A percentile compares a stretch with the other conserved stretches of the same genome.
phyloP scores from a whole-genome alignment of 2,888 invertebrate species.

The Epistrophe eligans region DNA sequence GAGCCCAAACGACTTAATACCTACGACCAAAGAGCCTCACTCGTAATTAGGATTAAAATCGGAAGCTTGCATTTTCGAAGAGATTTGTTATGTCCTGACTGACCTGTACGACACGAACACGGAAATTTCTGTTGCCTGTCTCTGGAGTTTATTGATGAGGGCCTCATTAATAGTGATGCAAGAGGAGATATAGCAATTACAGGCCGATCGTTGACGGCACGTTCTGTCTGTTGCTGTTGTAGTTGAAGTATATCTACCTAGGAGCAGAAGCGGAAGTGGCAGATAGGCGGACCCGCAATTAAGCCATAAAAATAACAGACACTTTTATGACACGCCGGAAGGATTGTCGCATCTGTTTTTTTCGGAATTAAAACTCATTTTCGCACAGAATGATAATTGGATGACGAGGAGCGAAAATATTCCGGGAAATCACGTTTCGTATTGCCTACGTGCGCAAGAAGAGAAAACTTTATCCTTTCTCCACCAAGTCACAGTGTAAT shows the following conservation, averaged over 20 bases:
- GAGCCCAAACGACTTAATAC: constrained; percentile 61
- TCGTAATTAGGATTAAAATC: constrained; percentile 74
- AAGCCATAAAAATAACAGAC: constrained; percentile 75
- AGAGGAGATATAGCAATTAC: constrained; percentile 68
- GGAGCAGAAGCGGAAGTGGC: constrained; percentile 7
- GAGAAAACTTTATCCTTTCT: constrained; percentile 71
- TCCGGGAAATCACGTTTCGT: constrained; percentile 76
- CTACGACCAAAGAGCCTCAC: constrained; percentile 58
- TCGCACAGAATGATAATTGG: constrained; percentile 76
- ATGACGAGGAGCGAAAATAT: constrained; percentile 75
- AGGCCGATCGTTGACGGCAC: constrained; percentile 64
- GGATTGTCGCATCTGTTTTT: constrained; percentile 72
- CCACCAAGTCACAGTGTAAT: constrained; percentile 60
- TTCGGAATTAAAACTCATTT: constrained; percentile 76
- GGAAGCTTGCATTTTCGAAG: constrained; percentile 64
- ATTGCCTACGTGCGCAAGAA: constrained; percentile 76
- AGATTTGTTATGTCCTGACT: constrained; percentile 72
- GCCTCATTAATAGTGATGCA: constrained; percentile 70
- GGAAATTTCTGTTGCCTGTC: constrained; percentile 59
- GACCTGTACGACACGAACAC: constrained; percentile 48
- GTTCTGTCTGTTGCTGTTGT: constrained; percentile 28
- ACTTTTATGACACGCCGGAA: constrained; percentile 74
- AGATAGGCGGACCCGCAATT: constrained; percentile 67
- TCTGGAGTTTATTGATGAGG: constrained; percentile 68
- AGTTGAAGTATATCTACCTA: not conserved